Base-by-base conservation (phyloP, 2,888 invertebrate genomes). In the Thyatira batis region DNA sequence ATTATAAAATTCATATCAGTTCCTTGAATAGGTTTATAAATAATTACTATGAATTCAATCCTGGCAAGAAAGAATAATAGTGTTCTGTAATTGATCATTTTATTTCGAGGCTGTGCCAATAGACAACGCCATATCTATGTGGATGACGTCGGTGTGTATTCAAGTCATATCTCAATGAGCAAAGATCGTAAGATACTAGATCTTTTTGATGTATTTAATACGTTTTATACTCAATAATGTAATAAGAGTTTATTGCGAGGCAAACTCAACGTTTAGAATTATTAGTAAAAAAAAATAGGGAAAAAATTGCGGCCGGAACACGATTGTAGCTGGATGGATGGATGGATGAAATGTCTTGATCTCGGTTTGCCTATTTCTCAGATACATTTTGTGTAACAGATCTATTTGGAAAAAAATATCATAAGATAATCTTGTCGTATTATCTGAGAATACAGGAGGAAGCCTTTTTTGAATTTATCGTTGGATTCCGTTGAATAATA, bases 151-250 rank as follows among this genome's bases (percentile, higher is more conserved):
- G 17, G 17, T 4, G 1, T 13, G 33, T 39, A 39, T 54, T 52
- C 45, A 58, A 76, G 80, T 80, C 73, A 76, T 82, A 80, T 80
- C 75, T 79, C 81, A 77, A 76, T 70, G 63, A 63, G 67, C 72
- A 72, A 61, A 69, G 74, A 74, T 75, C 69, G 76, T 83, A 79
- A 78, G 72, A 80, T 71, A 80, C 71, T 83, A 83, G 84, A 83
- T 82, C 76, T 85, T 90, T 87, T 87, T 82, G 83, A 87, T 84
- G 85, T 89, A 89, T 89, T 89, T 89, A 82, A 88, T 86, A 88
- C 86, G 85, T 89, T 89, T 89, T 89, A 81, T 89, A 90, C 89
- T 87, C 87, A 80, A 75, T 86, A 84, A 82, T 83, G 76, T 87
- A 84, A 82, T 81, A 85, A 88, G 86, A 76, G 62, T 75, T 73